Evolutionary conservation across 2,888 invertebrate genomes (phyloP), one percentile per base, ranked within the genome.

Genomic region (Hydroisotoma schaefferi): DNA sequence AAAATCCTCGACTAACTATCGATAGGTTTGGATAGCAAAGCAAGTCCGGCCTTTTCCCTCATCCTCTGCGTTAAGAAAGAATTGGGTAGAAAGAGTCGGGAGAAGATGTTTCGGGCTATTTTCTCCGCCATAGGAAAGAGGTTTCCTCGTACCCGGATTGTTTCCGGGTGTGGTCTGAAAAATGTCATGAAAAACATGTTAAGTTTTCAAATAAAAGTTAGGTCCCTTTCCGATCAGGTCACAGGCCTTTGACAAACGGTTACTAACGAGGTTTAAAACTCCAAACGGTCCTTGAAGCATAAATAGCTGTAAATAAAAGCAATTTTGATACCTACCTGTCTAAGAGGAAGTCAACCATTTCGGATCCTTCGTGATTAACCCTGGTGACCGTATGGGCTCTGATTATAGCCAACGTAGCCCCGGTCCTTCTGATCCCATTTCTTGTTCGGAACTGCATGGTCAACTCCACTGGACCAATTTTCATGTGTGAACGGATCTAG

Each of bases 401-500:
- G 3, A 72, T 47, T 1, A 44, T 52, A 1, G 68, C 65, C 22
- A 72, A 44, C 5, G 67, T 69, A 1, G 72, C 70, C 2, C 67
- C 67, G 2, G 71, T 65, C 33, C 71, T 37, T 8, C 66, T 40
- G 10, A 68, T 57, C 8, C 72, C 72, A 33, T 63, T 59, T 46
- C 59, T 61, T 2, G 72, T 72, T 5, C 66, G 59, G 47, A 72
- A 69, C 40, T 70, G 69, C 72, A 72, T 71, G 8, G 58, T 63
- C 2, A 72, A 37, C 29, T 69, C 67, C 2, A 72, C 55, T 1
- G 69, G 69, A 0, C 72, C 70, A 38, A 71, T 62, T 55, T 63
- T 62, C 63, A 66, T 65, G 53, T 72, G 72, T 3, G 70, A 72
- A 20, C 72, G 72, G 44, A 72, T 69, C 72, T 72, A 33, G n/a